These are phyloP conservation scores for Nannobrachium achirus DNA, from an alignment of 2,113 vertebrate species.

Conservation along the genomic window DNA sequence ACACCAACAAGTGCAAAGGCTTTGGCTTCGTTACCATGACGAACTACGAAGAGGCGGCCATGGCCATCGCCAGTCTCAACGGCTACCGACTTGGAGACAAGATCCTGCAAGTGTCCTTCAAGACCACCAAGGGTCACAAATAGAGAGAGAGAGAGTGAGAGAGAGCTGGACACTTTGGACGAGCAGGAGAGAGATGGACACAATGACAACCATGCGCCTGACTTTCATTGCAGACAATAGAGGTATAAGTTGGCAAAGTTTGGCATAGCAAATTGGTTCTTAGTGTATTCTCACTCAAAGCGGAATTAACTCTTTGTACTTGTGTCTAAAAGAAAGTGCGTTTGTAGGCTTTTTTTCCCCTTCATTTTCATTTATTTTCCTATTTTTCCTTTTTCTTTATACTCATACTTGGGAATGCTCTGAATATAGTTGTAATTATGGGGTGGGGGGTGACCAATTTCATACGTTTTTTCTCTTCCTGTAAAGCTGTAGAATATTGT, in stretches of 20 bases:
- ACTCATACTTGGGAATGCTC: conserved; percentile 88
- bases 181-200: conserved; percentile 39
- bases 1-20: conserved; percentile 99
- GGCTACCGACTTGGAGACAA: conserved; percentile 99
- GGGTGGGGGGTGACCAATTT: conserved; percentile 78
- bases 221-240: conserved; percentile 41
- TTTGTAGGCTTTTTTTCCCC: conserved; percentile 75
- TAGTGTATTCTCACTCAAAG: conserved; percentile 79
- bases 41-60: conserved; percentile 99
- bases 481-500: conserved; percentile 55
- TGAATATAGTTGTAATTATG: conserved; percentile 85
- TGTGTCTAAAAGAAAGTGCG: conserved; percentile 84
- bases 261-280: conserved; percentile 67
- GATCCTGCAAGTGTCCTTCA: conserved; percentile 99
- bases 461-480: conserved; percentile 75
- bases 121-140: conserved; percentile 99
- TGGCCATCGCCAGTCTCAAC: conserved; percentile 98
- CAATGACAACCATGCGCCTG: conserved; percentile 4
- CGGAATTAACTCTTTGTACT: conserved; percentile 88
- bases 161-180: conserved; percentile 24
- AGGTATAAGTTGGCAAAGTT: conserved; percentile 44
- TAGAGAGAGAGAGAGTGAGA: conserved; percentile 68
- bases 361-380: conserved; percentile 75
- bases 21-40: conserved; percentile 99
- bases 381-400: conserved; percentile 76